These are phyloP conservation scores for Ceyx cyanopectus DNA, from an alignment of 2,113 vertebrate genomes.

Conservation along the genomic window DNA sequence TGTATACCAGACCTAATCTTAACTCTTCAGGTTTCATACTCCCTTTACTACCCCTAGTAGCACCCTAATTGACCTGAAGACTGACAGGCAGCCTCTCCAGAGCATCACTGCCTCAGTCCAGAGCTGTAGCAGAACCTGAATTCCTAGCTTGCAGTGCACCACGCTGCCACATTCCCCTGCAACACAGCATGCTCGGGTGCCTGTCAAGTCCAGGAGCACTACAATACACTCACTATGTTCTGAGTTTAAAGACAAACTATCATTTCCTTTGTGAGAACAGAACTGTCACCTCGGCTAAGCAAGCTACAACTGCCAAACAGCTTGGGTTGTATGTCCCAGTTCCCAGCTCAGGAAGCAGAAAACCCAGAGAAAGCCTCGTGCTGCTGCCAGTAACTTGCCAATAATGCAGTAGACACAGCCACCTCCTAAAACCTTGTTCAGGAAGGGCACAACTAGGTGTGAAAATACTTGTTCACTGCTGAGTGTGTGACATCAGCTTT, in stretches of 20 bases:
- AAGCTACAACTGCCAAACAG: not conserved
- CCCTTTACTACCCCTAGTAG: not conserved
- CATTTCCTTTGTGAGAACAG: not conserved
- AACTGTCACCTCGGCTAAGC: not conserved
- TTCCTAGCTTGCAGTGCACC: not conserved
- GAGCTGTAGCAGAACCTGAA: not conserved
- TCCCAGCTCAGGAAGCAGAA: not conserved
- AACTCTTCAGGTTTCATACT: not conserved
- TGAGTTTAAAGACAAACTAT: not conserved
- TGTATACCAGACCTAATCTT: not conserved
- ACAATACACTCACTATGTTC: not conserved
- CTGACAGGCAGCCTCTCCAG: not conserved
- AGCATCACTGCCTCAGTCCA: not conserved
- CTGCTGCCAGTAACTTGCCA: not conserved
- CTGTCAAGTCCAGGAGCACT: not conserved
- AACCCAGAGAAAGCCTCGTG: not conserved
- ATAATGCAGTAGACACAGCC: not conserved
- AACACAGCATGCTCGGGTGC: fast-evolving
- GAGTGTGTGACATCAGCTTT: not conserved
- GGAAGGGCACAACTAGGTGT: not conserved
- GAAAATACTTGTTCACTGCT: not conserved
- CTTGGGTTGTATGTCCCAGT: fast-evolving
- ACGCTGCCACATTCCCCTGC: not conserved
- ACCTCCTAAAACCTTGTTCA: not conserved
- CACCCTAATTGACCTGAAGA: not conserved